Evolutionary conservation across 2,113 vertebrate genomes (phyloP), one percentile per base, ranked within the genome.

Genomic region (Takifugu bimaculatus): DNA sequence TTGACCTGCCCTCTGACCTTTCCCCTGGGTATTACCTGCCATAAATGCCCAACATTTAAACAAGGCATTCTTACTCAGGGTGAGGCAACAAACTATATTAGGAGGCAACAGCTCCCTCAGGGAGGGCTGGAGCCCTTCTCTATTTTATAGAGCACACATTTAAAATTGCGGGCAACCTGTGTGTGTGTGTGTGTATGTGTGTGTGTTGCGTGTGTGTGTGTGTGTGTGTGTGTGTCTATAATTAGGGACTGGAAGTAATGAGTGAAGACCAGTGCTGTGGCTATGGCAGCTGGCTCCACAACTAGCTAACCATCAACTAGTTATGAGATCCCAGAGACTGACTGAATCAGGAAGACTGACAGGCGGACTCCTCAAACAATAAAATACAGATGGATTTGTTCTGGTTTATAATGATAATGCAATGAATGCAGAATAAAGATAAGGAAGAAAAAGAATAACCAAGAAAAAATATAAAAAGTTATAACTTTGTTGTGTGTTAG

Each of bases 21-120:
- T 88, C 63, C 71, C 79, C 84, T 74, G 15, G 13, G 57, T 72
- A 85, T 85, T 82, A 85, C 85, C 84, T 81, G 79, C 80, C 72
- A 88, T 89, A 87, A 89, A 88, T 13, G 54, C 3, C 53, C 67
- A 29, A 39, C 52, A 59, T 87, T 88, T 86, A 75, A 81, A 85
- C 81, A 88, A 73, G 72, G 58, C 76, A 88, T 87, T 87, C 85
- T 84, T 84, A 70, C 65, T 80, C 52, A 1, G 57, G 75, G 66
- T 62, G 70, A 85, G 59, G 78, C 66, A 76, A 82, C 77, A 84
- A 61, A 10, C 48, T 25, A 2, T n/a, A 76, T 85, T 70, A 62
- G 44, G 68, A 79, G 79, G 72, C 79, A 69, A 72, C 79, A 67
- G 63, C 14, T 26, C 42, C 60, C 55, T 59, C 13, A 0, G 66